Conservation (phyloP, 2,888 invertebrate species). For the Nephrotoma flavescens region DNA sequence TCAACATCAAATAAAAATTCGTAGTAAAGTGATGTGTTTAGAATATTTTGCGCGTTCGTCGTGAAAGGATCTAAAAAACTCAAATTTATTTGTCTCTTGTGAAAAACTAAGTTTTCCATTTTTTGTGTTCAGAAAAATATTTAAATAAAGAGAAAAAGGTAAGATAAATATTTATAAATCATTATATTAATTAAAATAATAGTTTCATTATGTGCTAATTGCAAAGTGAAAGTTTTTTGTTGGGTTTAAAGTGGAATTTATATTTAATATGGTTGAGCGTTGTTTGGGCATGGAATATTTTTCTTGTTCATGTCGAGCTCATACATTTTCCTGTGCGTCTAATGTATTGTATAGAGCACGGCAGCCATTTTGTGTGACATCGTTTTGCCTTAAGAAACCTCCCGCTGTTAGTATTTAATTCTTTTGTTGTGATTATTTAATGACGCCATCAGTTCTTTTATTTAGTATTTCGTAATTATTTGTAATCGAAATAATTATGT, state of each 20-base stretch:
- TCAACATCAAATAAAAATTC: neutral
- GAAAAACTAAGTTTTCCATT: neutral
- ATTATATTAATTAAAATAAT: neutral
- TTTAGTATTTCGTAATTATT: neutral
- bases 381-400: neutral
- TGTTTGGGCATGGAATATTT: neutral
- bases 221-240: slow-evolving; percentile 1
- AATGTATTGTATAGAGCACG: neutral
- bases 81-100: neutral
- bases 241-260: neutral
- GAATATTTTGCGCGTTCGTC: slow-evolving; percentile 6
- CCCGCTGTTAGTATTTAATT: neutral
- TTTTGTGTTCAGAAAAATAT: neutral
- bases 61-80: neutral
- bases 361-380: slow-evolving; percentile 4
- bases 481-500: neutral
- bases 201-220: neutral
- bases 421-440: neutral
- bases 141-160: neutral
- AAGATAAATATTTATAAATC: neutral
- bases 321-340: neutral
- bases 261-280: neutral
- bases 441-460: neutral
- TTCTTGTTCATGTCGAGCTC: neutral
- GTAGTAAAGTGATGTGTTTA: neutral